Conservation (phyloP, 2,888 invertebrate species). For the Monochamus alternatus region DNA sequence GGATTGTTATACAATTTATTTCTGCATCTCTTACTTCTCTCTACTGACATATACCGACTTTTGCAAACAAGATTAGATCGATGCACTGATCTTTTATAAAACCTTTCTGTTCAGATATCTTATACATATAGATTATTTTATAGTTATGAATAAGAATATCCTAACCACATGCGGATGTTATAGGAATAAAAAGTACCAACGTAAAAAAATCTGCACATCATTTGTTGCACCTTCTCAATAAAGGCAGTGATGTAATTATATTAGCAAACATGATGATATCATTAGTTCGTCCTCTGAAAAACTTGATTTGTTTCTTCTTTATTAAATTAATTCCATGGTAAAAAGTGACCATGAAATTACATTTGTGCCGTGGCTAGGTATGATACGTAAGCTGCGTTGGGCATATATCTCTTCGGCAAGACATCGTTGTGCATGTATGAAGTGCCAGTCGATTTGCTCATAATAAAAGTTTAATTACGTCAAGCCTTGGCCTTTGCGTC, state of each 20-base stretch:
- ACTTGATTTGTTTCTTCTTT: conserved; percentile 53
- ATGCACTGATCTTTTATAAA: too few species aligned
- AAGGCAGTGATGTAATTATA: conserved; percentile 57
- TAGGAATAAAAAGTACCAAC: conserved; percentile 24
- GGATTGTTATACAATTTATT: too few species aligned
- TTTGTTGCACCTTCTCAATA: conserved; percentile 54
- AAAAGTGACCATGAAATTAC: conserved; percentile 52
- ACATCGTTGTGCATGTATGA: conserved; percentile 15
- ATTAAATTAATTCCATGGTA: conserved; percentile 51
- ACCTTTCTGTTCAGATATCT: too few species aligned
- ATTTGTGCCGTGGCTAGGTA: conserved; percentile 27
- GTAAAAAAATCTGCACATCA: conserved; percentile 41
- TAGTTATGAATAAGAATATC: too few species aligned
- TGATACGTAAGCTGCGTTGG: neutral
- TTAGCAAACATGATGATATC: conserved; percentile 57
- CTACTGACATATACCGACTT: too few species aligned
- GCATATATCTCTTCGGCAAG: neutral
- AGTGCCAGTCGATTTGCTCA: conserved; percentile 6
- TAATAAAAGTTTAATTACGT: conserved; percentile 18
- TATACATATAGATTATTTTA: too few species aligned
- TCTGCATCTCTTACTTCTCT: too few species aligned
- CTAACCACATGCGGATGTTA: too few species aligned
- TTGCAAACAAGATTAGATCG: too few species aligned
- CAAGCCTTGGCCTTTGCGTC: conserved; percentile 27
- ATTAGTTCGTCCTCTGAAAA: conserved; percentile 55